Conservation (phyloP, 2,888 invertebrate species). For the Catocala nupta region DNA sequence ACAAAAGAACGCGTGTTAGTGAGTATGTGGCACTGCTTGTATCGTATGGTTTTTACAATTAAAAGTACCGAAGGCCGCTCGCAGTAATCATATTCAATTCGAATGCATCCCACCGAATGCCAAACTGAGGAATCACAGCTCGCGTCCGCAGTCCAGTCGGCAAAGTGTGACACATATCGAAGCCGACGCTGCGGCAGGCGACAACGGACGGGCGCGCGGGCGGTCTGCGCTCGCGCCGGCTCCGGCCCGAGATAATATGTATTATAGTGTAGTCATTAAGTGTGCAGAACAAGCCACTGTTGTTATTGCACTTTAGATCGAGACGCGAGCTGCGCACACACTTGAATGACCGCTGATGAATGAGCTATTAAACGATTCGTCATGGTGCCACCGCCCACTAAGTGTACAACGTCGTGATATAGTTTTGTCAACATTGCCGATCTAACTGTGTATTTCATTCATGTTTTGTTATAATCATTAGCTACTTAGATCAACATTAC, state of each 20-base stretch:
- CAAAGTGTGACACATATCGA: not conserved
- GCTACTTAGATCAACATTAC: not conserved
- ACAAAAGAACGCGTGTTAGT: no score
- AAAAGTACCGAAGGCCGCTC: not conserved
- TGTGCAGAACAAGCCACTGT: constrained; percentile 13
- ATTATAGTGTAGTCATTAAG: constrained; percentile 7
- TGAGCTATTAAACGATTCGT: constrained; percentile 18
- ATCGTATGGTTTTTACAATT: no score
- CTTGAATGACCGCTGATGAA: constrained; percentile 14
- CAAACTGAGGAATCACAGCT: not conserved
- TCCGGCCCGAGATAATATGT: not conserved
- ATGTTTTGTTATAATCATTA: not conserved
- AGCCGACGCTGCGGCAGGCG: not conserved
- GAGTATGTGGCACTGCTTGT: no score
- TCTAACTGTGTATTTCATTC: constrained; percentile 6
- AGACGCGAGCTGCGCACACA: constrained; percentile 3
- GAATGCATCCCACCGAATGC: not conserved
- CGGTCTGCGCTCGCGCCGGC: not conserved
- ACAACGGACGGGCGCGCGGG: not conserved
- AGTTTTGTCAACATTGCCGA: constrained; percentile 4
- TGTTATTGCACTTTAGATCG: constrained; percentile 10
- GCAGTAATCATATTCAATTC: not conserved
- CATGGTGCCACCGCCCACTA: not conserved
- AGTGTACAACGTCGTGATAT: not conserved
- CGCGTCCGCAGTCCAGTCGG: not conserved